Evolutionary conservation across 2,113 vertebrate genomes (phyloP), one percentile per base, ranked within the genome.

Genomic region (Guaruba guarouba): DNA sequence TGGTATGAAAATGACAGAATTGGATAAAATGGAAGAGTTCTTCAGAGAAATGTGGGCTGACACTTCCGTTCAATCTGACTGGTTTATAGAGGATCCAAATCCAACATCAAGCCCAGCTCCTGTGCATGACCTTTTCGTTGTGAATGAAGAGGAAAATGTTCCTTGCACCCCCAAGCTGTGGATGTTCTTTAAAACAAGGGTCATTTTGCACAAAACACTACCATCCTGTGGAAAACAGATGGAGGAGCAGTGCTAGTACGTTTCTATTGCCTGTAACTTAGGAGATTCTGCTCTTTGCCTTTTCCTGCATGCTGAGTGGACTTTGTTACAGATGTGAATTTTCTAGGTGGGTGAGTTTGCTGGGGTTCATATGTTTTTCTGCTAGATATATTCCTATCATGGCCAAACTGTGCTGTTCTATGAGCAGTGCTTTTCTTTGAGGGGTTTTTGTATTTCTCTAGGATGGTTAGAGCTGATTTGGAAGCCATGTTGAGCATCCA

Each of bases 151-250:
- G 19, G 29, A 18, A 48, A 55, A 48, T 51, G 39, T n/a, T 91
- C 41, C 18, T 69, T 79, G 28, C 24, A 20, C 91, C 28, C 48
- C 29, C 33, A 71, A 75, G 43, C 51, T 84, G 46, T 81, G 64
- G 41, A 51, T 86, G 16, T 68, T 35, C 76, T 69, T 84, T 68
- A 51, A 92, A 92, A 41, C 37, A n/a, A 88, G 59, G 44, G 70
- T 76, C 24, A 37, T 93, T 95, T 93, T 91, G 52, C 74, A 76
- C 81, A 95, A 71, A 93, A 93, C 39, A 73, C 48, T 85, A 95
- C 81, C 81, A 79, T 96, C 87, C 89, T 95, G 74, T 92, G 89
- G 81, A 92, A 92, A 82, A 68, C 64, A 88, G 79, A 29, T 13
- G 39, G 61, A 93, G 91, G 52, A 95, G 39, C 94, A 89, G 33